These are phyloP conservation scores for Apostichopus parvimensis DNA, from an alignment of 35 echinoderm and acorn worm genomes.

Conservation along the genomic window DNA sequence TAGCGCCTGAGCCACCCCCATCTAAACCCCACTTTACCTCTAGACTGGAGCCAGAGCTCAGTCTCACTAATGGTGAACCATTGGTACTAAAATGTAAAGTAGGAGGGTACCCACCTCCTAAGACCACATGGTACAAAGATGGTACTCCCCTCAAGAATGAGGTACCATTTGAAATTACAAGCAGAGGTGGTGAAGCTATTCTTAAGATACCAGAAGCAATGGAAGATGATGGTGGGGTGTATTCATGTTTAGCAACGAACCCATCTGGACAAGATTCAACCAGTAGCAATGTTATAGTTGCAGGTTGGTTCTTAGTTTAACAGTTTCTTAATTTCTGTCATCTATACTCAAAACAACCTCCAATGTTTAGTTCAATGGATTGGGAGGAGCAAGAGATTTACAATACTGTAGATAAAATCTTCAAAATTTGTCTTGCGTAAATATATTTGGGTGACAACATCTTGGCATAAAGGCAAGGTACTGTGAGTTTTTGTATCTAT, in stretches of 20 bases:
- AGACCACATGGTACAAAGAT: no score
- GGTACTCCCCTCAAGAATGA: no score
- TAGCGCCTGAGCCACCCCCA: constrained; percentile 27
- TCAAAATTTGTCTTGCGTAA: background rate
- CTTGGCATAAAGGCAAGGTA: background rate
- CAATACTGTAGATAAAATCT: background rate
- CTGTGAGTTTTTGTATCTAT: background rate
- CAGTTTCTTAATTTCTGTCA: background rate
- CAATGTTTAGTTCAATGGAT: background rate
- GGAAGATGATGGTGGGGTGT: constrained; percentile 63
- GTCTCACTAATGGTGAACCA: no score
- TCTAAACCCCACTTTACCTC: constrained; percentile 54
- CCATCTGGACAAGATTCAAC: constrained; percentile 61
- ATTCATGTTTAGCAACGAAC: constrained; percentile 66
- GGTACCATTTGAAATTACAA: no score
- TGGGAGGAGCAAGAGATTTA: background rate
- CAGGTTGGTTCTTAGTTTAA: constrained; percentile 47
- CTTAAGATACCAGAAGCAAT: constrained; percentile 49
- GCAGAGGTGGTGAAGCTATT: constrained; percentile 41
- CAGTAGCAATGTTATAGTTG: constrained; percentile 51
- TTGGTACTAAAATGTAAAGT: no score
- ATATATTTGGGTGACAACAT: background rate
- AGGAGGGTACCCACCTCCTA: no score
- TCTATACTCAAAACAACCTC: background rate
- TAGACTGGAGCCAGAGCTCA: constrained; percentile 35